phyloP scores from a whole-genome alignment of 2,888 invertebrate species.

The Eupithecia centaureata region DNA sequence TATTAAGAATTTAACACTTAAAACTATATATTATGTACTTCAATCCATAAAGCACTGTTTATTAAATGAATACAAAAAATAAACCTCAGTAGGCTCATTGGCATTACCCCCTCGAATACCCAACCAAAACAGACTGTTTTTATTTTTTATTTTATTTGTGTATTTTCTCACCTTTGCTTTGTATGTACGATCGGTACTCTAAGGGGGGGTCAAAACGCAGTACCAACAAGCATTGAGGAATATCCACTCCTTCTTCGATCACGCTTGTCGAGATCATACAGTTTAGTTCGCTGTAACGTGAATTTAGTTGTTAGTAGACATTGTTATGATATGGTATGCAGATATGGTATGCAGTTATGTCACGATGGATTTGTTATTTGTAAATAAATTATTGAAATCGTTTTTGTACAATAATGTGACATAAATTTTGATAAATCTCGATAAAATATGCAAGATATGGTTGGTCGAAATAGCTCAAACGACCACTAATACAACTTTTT shows the following conservation, averaged over 20 bases:
- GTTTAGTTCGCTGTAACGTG: constrained; percentile 70
- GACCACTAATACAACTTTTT: not conserved
- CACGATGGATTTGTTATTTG: not conserved
- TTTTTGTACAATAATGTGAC: not conserved
- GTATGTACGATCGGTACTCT: constrained; percentile 93
- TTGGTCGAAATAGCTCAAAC: not conserved
- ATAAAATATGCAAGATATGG: not conserved
- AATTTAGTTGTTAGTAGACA: not conserved
- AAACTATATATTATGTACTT: too few relatives aligned
- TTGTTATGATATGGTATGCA: not conserved
- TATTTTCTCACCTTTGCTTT: constrained; percentile 89
- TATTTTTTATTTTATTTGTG: too few relatives aligned
- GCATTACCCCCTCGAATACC: too few relatives aligned
- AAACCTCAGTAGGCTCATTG: too few relatives aligned
- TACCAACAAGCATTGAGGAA: constrained; percentile 92
- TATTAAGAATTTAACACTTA: too few relatives aligned
- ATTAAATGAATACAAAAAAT: too few relatives aligned
- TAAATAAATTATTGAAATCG: not conserved
- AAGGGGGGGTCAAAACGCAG: constrained; percentile 88
- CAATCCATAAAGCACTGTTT: too few relatives aligned
- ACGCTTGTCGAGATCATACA: constrained; percentile 87
- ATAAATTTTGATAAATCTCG: too few relatives aligned
- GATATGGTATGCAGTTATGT: not conserved
- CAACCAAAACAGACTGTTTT: too few relatives aligned
- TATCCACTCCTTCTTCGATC: constrained; percentile 95